phyloP scores from a whole-genome alignment of 2,113 vertebrate species.

The Tragelaphus scriptus region DNA sequence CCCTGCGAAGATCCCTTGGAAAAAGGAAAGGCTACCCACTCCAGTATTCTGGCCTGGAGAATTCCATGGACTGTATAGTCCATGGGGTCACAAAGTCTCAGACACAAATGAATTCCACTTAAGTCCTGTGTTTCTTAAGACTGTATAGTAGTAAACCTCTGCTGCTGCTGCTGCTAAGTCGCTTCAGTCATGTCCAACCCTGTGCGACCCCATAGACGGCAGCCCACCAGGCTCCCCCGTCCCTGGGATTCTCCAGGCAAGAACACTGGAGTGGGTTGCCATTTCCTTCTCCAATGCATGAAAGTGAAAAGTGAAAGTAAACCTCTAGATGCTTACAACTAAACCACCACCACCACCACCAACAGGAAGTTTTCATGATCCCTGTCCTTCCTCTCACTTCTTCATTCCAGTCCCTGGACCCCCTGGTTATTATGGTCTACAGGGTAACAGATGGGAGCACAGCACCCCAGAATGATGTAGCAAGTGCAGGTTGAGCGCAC shows the following conservation, averaged over 20 bases:
- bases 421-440: neutral
- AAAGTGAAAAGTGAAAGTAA: neutral
- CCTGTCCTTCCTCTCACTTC: neutral
- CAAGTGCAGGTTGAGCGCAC: accelerated
- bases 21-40: neutral
- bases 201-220: too few relatives aligned
- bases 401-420: neutral
- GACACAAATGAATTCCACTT: neutral
- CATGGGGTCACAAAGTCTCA: neutral
- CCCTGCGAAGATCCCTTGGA: neutral
- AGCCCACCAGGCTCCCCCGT: too few relatives aligned
- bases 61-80: neutral
- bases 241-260: too few relatives aligned
- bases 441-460: neutral
- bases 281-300: too few relatives aligned
- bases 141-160: neutral
- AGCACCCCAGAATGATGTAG: neutral
- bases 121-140: neutral
- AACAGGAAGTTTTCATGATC: neutral
- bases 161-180: too few relatives aligned
- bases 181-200: too few relatives aligned
- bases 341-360: neutral
- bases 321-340: neutral
- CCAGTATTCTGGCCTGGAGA: neutral
- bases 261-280: too few relatives aligned